These are phyloP conservation scores for Cephus sareptanus DNA, from an alignment of 2,888 invertebrate species.

Conservation along the genomic window DNA sequence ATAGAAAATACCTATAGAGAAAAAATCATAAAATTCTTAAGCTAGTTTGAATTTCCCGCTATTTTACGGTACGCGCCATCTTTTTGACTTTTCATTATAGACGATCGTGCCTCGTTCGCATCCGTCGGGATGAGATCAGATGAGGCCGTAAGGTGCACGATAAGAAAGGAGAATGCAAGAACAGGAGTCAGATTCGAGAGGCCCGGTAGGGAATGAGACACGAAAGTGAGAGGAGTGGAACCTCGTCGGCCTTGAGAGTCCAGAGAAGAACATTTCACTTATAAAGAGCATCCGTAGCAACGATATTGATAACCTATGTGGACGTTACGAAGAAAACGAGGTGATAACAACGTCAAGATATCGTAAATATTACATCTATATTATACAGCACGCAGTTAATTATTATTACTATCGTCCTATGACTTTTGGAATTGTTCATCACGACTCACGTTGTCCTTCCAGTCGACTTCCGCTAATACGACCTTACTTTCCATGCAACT, in stretches of 20 bases:
- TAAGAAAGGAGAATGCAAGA: constrained; percentile 12
- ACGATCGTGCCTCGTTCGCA: neutral
- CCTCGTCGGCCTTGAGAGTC: constrained; percentile 52
- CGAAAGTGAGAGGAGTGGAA: constrained; percentile 55
- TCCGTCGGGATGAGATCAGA: neutral
- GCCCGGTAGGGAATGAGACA: constrained; percentile 30
- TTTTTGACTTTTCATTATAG: neutral
- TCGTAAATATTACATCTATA: neutral
- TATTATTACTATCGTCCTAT: neutral
- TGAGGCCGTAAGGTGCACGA: neutral
- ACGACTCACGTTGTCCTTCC: neutral
- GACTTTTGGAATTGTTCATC: neutral
- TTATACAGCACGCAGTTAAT: neutral
- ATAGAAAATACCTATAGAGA: neutral
- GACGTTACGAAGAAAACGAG: neutral
- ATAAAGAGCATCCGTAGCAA: constrained; percentile 24
- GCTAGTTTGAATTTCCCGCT: neutral
- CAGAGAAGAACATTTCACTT: constrained; percentile 52
- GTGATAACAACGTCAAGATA: neutral
- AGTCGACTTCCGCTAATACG: neutral
- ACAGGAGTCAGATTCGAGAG: constrained; percentile 22
- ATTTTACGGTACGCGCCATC: too few species aligned
- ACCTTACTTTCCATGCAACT: neutral
- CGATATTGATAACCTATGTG: neutral
- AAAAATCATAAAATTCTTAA: neutral